These are phyloP conservation scores for Potorous gilbertii DNA, from an alignment of 2,797 vertebrate species.

Conservation along the genomic window DNA sequence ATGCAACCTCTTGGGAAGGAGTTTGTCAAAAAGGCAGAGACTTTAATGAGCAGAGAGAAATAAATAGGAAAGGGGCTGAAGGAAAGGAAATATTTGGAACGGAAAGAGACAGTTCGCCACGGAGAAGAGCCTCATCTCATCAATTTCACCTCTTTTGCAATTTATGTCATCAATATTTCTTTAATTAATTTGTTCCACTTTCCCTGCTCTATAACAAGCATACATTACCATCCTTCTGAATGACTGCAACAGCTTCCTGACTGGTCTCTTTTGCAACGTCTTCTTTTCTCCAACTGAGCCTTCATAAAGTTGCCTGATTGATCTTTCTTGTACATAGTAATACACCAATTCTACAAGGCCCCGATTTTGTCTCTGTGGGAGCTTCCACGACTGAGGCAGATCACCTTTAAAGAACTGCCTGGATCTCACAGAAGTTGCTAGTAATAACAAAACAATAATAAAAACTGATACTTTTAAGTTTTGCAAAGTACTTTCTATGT, in stretches of 20 bases:
- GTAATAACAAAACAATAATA: background rate
- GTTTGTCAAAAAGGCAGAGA: background rate
- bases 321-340: background rate
- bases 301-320: background rate
- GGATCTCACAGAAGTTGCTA: background rate
- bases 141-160: background rate
- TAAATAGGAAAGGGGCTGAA: background rate
- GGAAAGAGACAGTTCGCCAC: background rate
- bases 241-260: background rate
- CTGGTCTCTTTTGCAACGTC: background rate
- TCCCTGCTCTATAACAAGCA: background rate
- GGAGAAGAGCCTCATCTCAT: background rate
- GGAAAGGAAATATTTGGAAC: background rate
- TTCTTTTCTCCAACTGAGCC: background rate
- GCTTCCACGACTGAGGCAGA: background rate
- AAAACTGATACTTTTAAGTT: background rate
- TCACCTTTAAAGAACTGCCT: background rate
- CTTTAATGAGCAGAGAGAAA: background rate
- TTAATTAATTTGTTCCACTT: background rate
- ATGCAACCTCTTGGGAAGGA: no score
- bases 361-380: background rate
- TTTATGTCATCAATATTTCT: background rate
- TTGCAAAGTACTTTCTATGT: background rate
- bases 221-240: background rate
- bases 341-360: background rate